Percentiles rank a stretch among this genome's conserved stretches.
These are phyloP conservation scores for Andrena camellia DNA, from an alignment of 2,888 invertebrate genomes.

Conservation along the genomic window DNA sequence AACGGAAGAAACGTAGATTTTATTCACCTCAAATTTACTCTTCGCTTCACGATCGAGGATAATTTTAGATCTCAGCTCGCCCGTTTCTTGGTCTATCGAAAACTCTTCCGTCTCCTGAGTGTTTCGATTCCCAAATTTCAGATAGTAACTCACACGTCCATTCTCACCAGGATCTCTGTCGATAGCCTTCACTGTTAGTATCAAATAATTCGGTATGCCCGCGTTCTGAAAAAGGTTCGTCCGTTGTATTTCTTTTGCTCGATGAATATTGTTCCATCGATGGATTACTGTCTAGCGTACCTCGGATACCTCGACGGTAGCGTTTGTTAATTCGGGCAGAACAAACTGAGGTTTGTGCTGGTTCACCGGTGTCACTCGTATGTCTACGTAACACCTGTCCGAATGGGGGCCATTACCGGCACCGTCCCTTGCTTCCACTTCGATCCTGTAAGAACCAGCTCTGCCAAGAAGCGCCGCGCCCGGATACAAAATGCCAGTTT, in stretches of 20 bases:
- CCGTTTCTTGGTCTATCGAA: slow-evolving; percentile 91
- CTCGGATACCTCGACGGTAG: slow-evolving; percentile 93
- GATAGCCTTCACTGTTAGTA: slow-evolving; percentile 93
- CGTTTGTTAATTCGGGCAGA: slow-evolving; percentile 91
- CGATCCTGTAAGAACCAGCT: slow-evolving; percentile 87
- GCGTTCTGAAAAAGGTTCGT: slow-evolving; percentile 87
- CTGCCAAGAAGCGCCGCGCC: slow-evolving; percentile 90
- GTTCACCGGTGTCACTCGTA: slow-evolving; percentile 92
- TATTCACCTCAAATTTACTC: slow-evolving; percentile 88
- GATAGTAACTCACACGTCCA: slow-evolving; percentile 93
- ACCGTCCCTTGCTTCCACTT: slow-evolving; percentile 92
- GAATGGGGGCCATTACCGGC: slow-evolving; percentile 89
- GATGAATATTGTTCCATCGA: background rate
- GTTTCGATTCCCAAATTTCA: slow-evolving; percentile 91
- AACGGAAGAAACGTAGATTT: background rate
- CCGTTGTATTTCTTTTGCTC: slow-evolving; percentile 10
- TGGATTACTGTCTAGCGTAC: slow-evolving; percentile 84
- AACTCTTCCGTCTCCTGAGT: slow-evolving; percentile 94
- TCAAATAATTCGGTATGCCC: slow-evolving; percentile 90
- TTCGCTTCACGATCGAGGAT: slow-evolving; percentile 92
- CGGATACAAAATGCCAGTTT: slow-evolving; percentile 93
- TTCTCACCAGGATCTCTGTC: slow-evolving; percentile 94
- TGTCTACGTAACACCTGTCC: slow-evolving; percentile 90
- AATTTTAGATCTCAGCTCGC: slow-evolving; percentile 92
- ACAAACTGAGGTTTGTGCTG: slow-evolving; percentile 93